Evolutionary conservation across 2,797 vertebrate species (phyloP).

Genomic region (Phrynocephalus guinanensis): DNA sequence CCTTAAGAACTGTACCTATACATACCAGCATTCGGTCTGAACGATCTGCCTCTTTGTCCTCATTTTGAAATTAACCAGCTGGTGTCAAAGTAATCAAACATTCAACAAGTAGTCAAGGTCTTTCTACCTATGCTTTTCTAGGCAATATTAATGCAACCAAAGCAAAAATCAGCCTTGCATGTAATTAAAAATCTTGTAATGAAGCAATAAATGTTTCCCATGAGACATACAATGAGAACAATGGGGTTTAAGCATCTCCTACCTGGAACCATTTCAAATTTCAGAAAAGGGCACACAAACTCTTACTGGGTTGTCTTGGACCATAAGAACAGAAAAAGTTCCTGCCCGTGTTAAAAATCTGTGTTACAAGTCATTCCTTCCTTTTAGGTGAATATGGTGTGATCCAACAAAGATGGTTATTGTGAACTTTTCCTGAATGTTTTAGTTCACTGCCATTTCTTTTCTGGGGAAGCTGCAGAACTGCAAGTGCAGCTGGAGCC

Average conservation of each 20-base stretch:
- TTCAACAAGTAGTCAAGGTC: not conserved
- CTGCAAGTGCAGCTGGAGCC: not conserved
- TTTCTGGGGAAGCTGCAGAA: not conserved
- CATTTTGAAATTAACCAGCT: not conserved
- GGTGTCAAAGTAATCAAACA: slow-evolving; percentile 3
- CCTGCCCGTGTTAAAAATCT: not conserved
- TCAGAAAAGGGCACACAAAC: not conserved
- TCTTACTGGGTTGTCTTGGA: not conserved
- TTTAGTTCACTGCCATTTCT: not conserved
- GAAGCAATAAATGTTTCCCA: slow-evolving; percentile 11
- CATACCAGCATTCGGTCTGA: not conserved
- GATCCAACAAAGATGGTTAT: not conserved
- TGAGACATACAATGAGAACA: not conserved
- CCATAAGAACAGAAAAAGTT: not conserved
- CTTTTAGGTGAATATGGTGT: not conserved
- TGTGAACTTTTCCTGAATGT: not conserved
- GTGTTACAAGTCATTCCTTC: not conserved
- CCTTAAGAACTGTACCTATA: fast-evolving
- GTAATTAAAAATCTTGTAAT: slow-evolving; percentile 32
- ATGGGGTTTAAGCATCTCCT: not conserved
- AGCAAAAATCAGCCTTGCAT: slow-evolving; percentile 30
- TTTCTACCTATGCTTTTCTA: not conserved
- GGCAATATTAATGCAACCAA: slow-evolving; percentile 17
- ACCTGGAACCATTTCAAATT: not conserved
- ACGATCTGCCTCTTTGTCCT: not conserved